Percentiles rank a stretch among this genome's conserved stretches.
Conservation (phyloP, 2,113 vertebrate species). For the Baryphthengus martii region DNA sequence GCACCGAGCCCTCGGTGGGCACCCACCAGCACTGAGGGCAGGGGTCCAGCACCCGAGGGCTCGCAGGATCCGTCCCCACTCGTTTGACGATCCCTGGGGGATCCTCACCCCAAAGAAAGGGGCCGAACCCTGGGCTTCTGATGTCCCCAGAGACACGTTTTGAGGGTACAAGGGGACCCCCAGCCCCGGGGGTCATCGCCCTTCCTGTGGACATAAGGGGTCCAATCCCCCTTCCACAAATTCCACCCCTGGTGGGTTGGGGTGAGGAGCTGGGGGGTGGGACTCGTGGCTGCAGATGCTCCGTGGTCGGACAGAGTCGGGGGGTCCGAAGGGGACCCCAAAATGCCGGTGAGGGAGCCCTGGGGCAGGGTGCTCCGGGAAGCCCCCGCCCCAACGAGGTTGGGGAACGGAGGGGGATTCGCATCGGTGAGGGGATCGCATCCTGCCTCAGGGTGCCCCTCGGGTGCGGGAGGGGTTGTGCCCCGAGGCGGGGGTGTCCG, state of each 20-base stretch:
- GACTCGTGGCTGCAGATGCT: neutral
- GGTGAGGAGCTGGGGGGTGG: neutral
- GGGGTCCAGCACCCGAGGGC: neutral
- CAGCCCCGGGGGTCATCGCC: rapidly evolving
- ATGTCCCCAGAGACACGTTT: neutral
- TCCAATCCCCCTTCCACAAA: neutral
- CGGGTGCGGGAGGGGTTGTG: neutral
- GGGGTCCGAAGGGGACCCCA: neutral
- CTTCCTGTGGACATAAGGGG: neutral
- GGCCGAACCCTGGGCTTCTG: neutral
- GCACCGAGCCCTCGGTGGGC: neutral
- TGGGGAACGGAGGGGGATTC: neutral
- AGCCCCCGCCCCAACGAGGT: neutral
- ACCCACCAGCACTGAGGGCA: neutral
- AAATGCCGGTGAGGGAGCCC: neutral
- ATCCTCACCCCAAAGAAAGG: too few species aligned
- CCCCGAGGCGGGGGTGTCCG: too few species aligned
- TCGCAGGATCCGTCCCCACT: neutral
- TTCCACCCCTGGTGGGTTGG: rapidly evolving
- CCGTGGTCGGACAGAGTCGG: rapidly evolving
- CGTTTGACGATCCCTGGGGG: neutral
- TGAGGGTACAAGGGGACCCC: neutral
- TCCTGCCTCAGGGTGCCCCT: neutral
- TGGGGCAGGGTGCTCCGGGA: neutral
- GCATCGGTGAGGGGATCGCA: neutral